A percentile compares a stretch with the other conserved stretches of the same genome.
Evolutionary conservation across 2,113 vertebrate species (phyloP).

Genomic region (Isichthys henryi): DNA sequence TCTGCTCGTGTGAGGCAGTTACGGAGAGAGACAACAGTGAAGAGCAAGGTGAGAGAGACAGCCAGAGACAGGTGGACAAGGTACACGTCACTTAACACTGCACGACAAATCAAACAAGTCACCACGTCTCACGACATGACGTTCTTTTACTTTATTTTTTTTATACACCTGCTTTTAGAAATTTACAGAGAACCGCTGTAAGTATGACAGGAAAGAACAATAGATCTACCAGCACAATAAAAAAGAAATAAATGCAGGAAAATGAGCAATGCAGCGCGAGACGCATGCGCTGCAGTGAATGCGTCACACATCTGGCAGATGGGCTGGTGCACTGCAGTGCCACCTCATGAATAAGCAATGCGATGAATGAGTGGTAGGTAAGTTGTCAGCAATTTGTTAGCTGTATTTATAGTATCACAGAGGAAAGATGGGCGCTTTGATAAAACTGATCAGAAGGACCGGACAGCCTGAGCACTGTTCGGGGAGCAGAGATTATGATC

Average conservation of each 20-base stretch:
- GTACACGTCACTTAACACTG: background rate
- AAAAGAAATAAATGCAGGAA: background rate
- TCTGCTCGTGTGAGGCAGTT: slow-evolving; percentile 65
- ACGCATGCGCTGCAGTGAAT: background rate
- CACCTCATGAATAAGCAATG: background rate
- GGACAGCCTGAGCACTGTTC: background rate
- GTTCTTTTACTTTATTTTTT: background rate
- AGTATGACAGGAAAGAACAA: background rate
- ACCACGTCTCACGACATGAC: background rate
- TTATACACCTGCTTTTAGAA: background rate
- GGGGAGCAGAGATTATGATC: background rate
- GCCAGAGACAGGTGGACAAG: background rate
- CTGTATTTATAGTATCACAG: background rate
- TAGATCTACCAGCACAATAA: background rate
- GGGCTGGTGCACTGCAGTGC: background rate
- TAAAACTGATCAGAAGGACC: background rate
- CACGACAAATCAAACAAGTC: background rate
- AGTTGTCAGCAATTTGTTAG: background rate
- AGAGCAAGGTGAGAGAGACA: slow-evolving; percentile 41
- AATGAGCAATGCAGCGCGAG: background rate
- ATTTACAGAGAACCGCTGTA: background rate
- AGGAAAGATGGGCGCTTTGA: background rate
- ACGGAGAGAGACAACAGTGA: slow-evolving; percentile 58
- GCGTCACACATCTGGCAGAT: background rate
- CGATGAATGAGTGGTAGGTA: background rate